Evolutionary conservation across 35 echinoderm and acorn worm species (phyloP).

Genomic region (Apostichopus japonicus): DNA sequence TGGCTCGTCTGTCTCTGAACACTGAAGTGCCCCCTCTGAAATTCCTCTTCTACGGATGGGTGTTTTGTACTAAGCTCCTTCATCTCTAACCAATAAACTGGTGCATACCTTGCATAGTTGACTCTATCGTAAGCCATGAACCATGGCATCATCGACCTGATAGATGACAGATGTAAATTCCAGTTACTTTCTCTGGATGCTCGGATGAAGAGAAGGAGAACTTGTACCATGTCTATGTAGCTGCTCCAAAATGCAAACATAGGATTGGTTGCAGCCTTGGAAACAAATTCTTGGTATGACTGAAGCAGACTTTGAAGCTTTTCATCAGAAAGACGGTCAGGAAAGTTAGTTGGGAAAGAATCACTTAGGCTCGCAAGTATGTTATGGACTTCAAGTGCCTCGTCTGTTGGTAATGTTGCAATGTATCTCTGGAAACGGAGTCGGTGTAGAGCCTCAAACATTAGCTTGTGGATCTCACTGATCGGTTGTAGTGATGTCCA

Average conservation of each 20-base stretch:
- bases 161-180: conserved; percentile 47
- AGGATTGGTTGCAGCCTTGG: background rate
- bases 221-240: conserved; percentile 54
- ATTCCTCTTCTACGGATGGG: conserved; percentile 30
- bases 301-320: background rate
- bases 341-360: conserved; percentile 23
- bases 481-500: conserved; percentile 49
- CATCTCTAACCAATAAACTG: conserved; percentile 68
- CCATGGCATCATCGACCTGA: conserved; percentile 54
- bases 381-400: background rate
- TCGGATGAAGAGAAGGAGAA: conserved; percentile 19
- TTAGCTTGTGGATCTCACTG: conserved; percentile 5
- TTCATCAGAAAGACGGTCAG: background rate
- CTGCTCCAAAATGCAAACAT: conserved; percentile 48
- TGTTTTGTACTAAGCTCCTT: background rate
- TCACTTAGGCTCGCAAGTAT: background rate
- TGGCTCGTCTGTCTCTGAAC: background rate
- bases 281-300: background rate
- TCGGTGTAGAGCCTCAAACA: conserved; percentile 33
- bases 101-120: conserved; percentile 60
- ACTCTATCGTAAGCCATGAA: conserved; percentile 63
- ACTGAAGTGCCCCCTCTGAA: conserved; percentile 39
- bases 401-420: too few relatives aligned
- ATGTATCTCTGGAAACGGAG: conserved; percentile 9
- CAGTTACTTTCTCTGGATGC: conserved; percentile 48